Evolutionary conservation across 2,888 invertebrate genomes (phyloP).

Genomic region (Furcula furcula): DNA sequence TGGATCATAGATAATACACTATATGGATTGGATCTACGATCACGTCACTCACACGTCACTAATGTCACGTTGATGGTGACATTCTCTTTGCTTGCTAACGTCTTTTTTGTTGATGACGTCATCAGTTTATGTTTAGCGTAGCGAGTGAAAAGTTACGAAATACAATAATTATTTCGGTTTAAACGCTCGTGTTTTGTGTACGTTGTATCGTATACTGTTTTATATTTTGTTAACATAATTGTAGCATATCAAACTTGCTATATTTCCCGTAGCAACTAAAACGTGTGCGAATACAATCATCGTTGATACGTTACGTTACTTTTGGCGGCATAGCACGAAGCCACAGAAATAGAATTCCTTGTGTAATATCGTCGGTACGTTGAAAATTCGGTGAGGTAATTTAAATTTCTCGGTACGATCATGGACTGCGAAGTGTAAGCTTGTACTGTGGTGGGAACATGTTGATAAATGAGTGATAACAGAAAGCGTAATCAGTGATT

Average conservation of each 20-base stretch:
- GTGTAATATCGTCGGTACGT: slow-evolving; percentile 55
- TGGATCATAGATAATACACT: too few species aligned
- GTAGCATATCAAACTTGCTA: slow-evolving; percentile 5
- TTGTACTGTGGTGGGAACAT: slow-evolving; percentile 41
- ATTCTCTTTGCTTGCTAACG: too few species aligned
- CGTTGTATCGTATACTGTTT: slow-evolving; percentile 35
- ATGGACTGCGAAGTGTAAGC: slow-evolving; percentile 32
- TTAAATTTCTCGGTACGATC: slow-evolving; percentile 29
- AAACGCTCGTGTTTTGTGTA: slow-evolving; percentile 39
- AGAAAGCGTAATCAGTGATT: slow-evolving; percentile 20
- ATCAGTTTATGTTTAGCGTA: slow-evolving; percentile 75
- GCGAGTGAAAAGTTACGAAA: slow-evolving; percentile 59
- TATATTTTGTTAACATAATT: slow-evolving; percentile 18
- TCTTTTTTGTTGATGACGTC: slow-evolving; percentile 67
- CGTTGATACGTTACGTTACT: slow-evolving; percentile 57
- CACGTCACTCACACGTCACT: too few species aligned
- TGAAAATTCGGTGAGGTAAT: slow-evolving; percentile 41
- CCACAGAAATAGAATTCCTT: slow-evolving; percentile 78
- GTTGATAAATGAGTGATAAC: slow-evolving; percentile 34
- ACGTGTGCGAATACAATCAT: slow-evolving; percentile 18
- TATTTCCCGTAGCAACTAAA: slow-evolving; percentile 5
- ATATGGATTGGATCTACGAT: too few species aligned
- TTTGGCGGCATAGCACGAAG: slow-evolving; percentile 77
- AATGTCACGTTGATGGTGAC: too few species aligned
- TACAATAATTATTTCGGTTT: slow-evolving; percentile 44